These are phyloP conservation scores for Chydorus sphaericus DNA, from an alignment of 2,888 invertebrate genomes.

Conservation along the genomic window DNA sequence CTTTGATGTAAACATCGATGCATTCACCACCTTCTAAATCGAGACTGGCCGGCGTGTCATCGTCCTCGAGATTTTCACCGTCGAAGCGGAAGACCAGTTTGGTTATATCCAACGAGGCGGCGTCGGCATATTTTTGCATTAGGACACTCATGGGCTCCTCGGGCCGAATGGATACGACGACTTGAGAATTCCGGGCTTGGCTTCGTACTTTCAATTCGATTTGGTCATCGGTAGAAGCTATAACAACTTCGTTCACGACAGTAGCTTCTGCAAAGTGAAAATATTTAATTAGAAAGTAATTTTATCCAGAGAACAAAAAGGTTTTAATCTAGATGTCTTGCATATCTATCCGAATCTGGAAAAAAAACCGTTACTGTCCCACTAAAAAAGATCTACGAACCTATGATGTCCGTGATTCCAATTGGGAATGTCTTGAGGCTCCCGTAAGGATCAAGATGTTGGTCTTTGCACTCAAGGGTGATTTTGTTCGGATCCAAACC, in stretches of 20 bases:
- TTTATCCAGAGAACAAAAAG: too few relatives aligned
- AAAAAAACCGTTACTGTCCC: too few relatives aligned
- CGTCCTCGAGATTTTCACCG: constrained; percentile 35
- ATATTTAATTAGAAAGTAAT: too few relatives aligned
- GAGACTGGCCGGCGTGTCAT: constrained; percentile 30
- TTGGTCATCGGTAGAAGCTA: background rate
- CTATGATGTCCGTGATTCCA: background rate
- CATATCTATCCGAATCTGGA: too few relatives aligned
- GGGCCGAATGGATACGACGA: constrained; percentile 25
- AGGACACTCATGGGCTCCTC: constrained; percentile 30
- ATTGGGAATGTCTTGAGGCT: background rate
- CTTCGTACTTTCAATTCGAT: constrained; percentile 34
- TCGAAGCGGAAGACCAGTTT: constrained; percentile 38
- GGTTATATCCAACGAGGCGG: constrained; percentile 28
- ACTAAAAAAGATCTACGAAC: too few relatives aligned
- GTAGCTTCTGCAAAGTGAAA: background rate
- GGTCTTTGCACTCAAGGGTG: background rate
- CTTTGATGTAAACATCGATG: constrained; percentile 29
- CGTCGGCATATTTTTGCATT: constrained; percentile 36
- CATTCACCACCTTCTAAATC: constrained; percentile 40
- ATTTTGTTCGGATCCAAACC: background rate
- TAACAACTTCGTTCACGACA: background rate
- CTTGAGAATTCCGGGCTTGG: constrained; percentile 32
- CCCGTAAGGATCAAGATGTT: background rate
- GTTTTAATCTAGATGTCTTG: too few relatives aligned